A percentile compares a stretch with the other conserved stretches of the same genome.
phyloP scores from a whole-genome alignment of 2,797 vertebrate genomes.

The Anguilla obscura region DNA sequence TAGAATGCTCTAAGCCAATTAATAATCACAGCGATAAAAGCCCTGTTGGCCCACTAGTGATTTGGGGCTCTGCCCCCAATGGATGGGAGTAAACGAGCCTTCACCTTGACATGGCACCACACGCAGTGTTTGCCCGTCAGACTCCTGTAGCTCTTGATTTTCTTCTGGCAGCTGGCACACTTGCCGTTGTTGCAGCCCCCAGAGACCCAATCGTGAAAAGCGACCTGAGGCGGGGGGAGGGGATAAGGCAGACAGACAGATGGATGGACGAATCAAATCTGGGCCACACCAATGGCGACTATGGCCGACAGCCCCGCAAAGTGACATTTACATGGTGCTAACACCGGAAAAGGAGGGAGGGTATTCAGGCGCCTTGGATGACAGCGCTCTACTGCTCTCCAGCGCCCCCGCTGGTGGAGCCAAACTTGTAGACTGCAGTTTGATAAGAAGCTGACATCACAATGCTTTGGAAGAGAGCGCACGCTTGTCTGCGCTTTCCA shows the following conservation, averaged over 20 bases:
- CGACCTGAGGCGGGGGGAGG: constrained; percentile 62
- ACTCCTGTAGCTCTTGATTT: constrained; percentile 79
- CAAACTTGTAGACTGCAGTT: background rate
- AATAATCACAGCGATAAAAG: background rate
- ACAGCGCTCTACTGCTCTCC: background rate
- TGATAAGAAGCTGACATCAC: background rate
- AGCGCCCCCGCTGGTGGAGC: background rate
- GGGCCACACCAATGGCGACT: background rate
- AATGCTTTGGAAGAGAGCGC: background rate
- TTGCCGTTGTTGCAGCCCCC: constrained; percentile 77
- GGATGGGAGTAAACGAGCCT: constrained; percentile 18
- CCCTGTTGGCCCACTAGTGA: background rate
- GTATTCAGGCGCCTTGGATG: background rate
- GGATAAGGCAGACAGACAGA: background rate
- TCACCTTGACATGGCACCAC: constrained; percentile 87
- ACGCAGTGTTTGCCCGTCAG: constrained; percentile 79
- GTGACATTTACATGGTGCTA: background rate
- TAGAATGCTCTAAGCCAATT: background rate
- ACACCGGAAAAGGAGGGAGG: background rate
- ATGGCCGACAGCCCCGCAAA: background rate
- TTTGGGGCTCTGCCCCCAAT: too few relatives aligned
- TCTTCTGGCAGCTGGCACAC: constrained; percentile 84
- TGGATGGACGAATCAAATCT: background rate
- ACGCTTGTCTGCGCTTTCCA: background rate
- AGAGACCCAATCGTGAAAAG: constrained; percentile 81